A percentile compares a stretch with the other conserved stretches of the same genome.
These are phyloP conservation scores for Dicrurus megarhynchus DNA, from an alignment of 2,113 vertebrate species.

Conservation along the genomic window DNA sequence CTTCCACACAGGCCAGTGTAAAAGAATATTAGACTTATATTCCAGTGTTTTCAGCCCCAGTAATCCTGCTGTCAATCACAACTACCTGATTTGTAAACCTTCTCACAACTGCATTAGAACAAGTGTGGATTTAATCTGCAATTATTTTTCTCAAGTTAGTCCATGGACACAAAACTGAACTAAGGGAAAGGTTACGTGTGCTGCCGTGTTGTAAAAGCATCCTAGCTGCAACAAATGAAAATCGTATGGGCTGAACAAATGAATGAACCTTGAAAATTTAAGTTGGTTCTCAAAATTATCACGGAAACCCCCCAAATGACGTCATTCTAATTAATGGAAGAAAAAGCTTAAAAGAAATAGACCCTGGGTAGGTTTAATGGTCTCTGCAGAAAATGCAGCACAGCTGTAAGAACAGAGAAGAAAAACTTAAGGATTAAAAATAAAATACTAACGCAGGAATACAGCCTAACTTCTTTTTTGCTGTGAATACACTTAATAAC, in stretches of 20 bases:
- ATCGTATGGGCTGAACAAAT: not conserved
- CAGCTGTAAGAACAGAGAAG: accelerated
- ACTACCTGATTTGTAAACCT: not conserved
- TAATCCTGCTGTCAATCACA: not conserved
- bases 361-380: accelerated
- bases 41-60: not conserved
- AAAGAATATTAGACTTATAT: not conserved
- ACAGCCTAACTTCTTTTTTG: accelerated
- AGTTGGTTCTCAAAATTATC: accelerated
- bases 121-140: not conserved
- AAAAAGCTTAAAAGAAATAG: not conserved
- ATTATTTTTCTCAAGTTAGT: not conserved
- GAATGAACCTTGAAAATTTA: not conserved
- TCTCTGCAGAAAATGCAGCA: not conserved
- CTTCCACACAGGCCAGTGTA: not conserved
- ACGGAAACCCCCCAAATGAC: accelerated
- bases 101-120: not conserved
- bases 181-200: accelerated
- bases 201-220: not conserved
- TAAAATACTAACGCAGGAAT: accelerated
- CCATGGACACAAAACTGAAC: not conserved
- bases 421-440: not conserved
- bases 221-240: not conserved
- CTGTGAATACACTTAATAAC: accelerated
- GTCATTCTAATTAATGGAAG: accelerated